Base-by-base conservation (phyloP, 2,888 invertebrate genomes). In the Danaus chrysippus region DNA sequence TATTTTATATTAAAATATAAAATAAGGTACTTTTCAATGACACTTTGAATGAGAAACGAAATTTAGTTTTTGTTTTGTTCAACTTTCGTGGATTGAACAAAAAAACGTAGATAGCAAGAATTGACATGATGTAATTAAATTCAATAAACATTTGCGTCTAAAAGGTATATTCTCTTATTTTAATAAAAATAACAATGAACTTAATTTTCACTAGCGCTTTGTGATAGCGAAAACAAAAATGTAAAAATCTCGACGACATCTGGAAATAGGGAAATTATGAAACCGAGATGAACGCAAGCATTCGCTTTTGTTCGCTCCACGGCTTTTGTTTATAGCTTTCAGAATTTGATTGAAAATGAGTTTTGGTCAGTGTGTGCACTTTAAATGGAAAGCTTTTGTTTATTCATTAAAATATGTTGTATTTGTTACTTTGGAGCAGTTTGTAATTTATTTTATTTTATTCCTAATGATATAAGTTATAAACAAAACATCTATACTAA, bases 251-350 rank as follows among this genome's bases (percentile, higher is more conserved):
- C 53, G 76, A 77, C 78, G 76, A 79, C 84, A 81, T 83, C 79
- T 83, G 82, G 81, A 84, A 86, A 86, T 84, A 85, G 84, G 83
- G 83, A 86, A 86, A 85, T 86, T 83, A 84, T 83, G 79, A 82
- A 84, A 81, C 81, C 82, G 73, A 79, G 70, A 79, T 76, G 77
- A 81, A 83, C 80, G 81, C 73, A 71, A 74, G 76, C 76, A 76
- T 81, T 81, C 79, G 78, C 76, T 76, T 83, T 86, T 86, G 86
- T 85, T 78, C 76, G 68, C 72, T 70, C 77, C 73, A 74, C 49
- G 78, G 82, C 83, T 83, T 84, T 83, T 84, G 81, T 86, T 83
- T 79, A 77, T 75, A 79, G 76, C 78, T 79, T 76, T 74, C 78
- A 77, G 69, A 77, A 81, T 83, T 81, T 83, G 83, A 84, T 84